Evolutionary conservation across 2,113 vertebrate species (phyloP), one percentile per base, ranked within the genome.

Genomic region (Pseudonaja textilis): DNA sequence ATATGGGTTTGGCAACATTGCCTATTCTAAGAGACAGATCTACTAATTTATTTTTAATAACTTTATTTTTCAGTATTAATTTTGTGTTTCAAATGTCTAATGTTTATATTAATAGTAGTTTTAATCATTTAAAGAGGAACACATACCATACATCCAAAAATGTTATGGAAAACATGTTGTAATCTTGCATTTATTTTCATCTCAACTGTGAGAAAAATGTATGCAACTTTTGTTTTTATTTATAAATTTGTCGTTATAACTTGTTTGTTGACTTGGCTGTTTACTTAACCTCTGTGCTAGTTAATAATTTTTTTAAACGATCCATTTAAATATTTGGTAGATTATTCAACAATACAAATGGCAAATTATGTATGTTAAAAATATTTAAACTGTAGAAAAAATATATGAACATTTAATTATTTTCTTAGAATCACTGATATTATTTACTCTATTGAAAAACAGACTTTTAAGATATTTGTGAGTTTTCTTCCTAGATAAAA

Each of bases 201-300:
- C 97, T 97, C 96, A 97, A 97, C 97, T 97, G 97, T 98, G 97
- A 94, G 0, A 93, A 95, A 95, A 93, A 97, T 4, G 96, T 98
- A 98, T 97, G 74, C 74, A 81, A 42, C 96, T 97, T 97, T 96
- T 95, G 95, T 95, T 96, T 97, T 97, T 97, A 96, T 96, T 97
- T 98, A 97, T 98, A 97, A 97, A 96, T 97, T 97, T 97, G 96
- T 96, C 96, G 95, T 96, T 97, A 96, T 97, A 97, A 96, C 94
- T 96, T 97, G 97, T 97, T 98, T 97, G 97, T 97, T 97, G 96
- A 98, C 89, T 97, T 97, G 98, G 97, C 97, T 97, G 97, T 97
- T 98, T 97, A 96, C 97, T 97, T 81, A 97, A 97, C 96, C 97
- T 96, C 96, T 96, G 96, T 97, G 59, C 42, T 85, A 96, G 96